Evolutionary conservation across 2,113 vertebrate species (phyloP), one percentile per base, ranked within the genome.

Genomic region (Saccopteryx bilineata): DNA sequence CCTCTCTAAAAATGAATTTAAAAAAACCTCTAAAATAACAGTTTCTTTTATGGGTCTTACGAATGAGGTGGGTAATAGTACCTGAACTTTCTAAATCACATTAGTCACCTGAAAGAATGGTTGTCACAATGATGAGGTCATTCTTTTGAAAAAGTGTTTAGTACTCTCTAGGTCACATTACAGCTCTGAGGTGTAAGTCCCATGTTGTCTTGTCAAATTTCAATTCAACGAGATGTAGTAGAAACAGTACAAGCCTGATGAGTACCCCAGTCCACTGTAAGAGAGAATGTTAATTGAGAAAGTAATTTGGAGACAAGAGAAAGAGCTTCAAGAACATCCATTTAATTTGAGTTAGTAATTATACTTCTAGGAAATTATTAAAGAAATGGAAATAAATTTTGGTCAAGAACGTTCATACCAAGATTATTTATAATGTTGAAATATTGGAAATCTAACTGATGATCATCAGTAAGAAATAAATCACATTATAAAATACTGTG

Each of bases 311-410:
- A 39, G 94, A 81, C 3, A 95, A 87, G 39, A 93, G 28, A 31
- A 94, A 91, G 28, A 87, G 8, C 46, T 92, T 95, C 94, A 79
- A 96, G 96, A 95, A 80, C 89, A 80, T 80, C 84, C 61, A 68
- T 95, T 85, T 93, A 14, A 74, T 90, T 95, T 88, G 68, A 88
- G 63, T 82, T 56, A 74, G 68, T 90, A 96, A 96, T 68, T 96
- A 74, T 85, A 79, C 81, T 95, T 84, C 87, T 86, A 94, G 68
- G 93, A 97, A 93, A 82, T 76, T 63, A 85, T 90, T 89, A 83
- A 66, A 84, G 71, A 54, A 68, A 71, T 80, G 48, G 66, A 96
- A 94, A 81, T 82, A 90, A 78, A 61, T 84, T 94, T 80, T 79
- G 65, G 31, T 87, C 63, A 95, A 83, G 56, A 90, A 66, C 69